phyloP scores from a whole-genome alignment of 2,888 invertebrate species.

The Adelognathus sp. region DNA sequence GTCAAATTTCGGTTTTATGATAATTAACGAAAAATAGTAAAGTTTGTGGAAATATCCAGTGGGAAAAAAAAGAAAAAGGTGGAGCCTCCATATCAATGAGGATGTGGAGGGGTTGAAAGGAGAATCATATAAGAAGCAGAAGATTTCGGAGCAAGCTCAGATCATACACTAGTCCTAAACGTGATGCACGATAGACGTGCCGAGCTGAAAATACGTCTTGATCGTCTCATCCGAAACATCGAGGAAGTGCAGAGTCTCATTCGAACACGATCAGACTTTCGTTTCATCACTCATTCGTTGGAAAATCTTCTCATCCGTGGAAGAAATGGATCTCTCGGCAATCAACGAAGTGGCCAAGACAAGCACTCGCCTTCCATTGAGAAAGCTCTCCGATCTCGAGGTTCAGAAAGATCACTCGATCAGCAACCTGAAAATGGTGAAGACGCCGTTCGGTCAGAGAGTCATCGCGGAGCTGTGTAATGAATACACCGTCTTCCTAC shows the following conservation, averaged over 20 bases:
- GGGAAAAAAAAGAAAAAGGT: too few species aligned
- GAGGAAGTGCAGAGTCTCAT: not conserved
- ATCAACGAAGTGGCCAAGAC: slow-evolving; percentile 10
- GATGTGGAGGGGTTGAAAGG: too few species aligned
- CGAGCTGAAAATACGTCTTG: not conserved
- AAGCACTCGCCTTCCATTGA: not conserved
- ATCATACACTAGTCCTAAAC: not conserved
- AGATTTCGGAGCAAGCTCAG: too few species aligned
- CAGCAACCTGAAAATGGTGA: not conserved
- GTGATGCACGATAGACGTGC: not conserved
- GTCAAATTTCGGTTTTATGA: too few species aligned
- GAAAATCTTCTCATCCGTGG: not conserved
- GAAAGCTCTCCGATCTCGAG: slow-evolving; percentile 12
- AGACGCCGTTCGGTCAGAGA: not conserved
- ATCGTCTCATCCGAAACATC: too few species aligned
- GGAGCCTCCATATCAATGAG: too few species aligned
- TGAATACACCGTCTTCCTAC: slow-evolving; percentile 21
- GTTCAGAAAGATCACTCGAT: not conserved
- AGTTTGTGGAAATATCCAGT: too few species aligned
- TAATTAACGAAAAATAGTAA: too few species aligned
- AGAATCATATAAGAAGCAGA: too few species aligned
- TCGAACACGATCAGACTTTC: not conserved
- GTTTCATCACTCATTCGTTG: not conserved
- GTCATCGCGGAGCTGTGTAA: not conserved
- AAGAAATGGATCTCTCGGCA: slow-evolving; percentile 1